Conservation (phyloP, 1,140 invertebrate genomes). For the Contarinia nasturtii region DNA sequence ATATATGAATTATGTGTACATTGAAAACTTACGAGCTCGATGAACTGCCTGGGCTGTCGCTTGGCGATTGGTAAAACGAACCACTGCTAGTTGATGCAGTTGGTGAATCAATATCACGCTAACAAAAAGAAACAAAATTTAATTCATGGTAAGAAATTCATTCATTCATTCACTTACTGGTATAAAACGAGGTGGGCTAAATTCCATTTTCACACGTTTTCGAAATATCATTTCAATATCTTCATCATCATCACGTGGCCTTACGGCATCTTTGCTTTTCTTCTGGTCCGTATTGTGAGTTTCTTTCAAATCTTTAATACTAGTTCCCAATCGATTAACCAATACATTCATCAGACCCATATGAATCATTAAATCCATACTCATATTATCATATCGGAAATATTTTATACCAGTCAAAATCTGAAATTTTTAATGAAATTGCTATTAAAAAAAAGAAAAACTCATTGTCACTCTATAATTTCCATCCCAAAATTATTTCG, state of each 20-base stretch:
- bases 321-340: conserved; percentile 15
- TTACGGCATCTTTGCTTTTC: neutral
- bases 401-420: conserved; percentile 18
- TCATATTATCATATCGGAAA: conserved; percentile 22
- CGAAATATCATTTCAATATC: neutral
- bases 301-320: neutral
- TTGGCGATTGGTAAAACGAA: conserved; percentile 2
- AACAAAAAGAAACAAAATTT: no score
- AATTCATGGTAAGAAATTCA: no score
- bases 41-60: conserved; percentile 20
- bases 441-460: neutral
- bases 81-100: neutral
- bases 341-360: conserved; percentile 17
- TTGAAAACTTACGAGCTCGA: conserved; percentile 7
- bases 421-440: conserved; percentile 7
- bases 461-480: neutral
- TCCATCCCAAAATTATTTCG: no score
- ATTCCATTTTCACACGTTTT: neutral
- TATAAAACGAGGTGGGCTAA: neutral
- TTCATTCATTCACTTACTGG: neutral
- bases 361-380: conserved; percentile 18
- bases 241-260: neutral
- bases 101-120: no score
- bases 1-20: neutral
- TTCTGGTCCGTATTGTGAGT: neutral